Conservation (phyloP, 2,888 invertebrate genomes). For the Drosophila stalkeri region DNA sequence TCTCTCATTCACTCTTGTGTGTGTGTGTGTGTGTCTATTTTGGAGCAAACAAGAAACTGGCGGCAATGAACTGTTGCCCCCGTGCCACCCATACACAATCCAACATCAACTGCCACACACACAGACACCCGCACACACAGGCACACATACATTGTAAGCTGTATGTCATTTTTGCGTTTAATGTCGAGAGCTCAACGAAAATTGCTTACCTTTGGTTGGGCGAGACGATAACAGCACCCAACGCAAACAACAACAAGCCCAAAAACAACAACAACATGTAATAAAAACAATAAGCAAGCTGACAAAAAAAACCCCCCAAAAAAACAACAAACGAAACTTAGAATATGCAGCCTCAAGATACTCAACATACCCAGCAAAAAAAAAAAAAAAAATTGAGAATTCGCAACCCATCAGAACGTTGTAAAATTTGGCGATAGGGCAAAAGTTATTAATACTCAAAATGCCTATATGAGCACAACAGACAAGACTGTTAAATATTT, state of each 20-base stretch:
- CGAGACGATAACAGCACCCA: constrained; percentile 44
- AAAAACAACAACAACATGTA: constrained; percentile 33
- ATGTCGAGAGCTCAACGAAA: constrained; percentile 72
- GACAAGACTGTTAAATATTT: neutral
- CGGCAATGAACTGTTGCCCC: constrained; percentile 73
- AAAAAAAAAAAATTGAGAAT: neutral
- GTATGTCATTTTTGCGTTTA: constrained; percentile 70
- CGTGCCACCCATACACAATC: constrained; percentile 3
- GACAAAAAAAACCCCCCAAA: constrained; percentile 7
- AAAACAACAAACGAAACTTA: neutral
- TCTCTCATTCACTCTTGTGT: constrained; percentile 12
- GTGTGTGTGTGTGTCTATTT: constrained; percentile 38
- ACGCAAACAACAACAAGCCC: constrained; percentile 22
- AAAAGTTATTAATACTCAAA: neutral
- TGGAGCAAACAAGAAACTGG: constrained; percentile 62
- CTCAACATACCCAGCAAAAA: constrained; percentile 3
- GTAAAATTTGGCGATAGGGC: neutral
- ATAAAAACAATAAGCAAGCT: constrained; percentile 67
- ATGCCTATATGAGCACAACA: neutral
- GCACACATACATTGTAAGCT: constrained; percentile 27
- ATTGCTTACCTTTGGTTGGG: constrained; percentile 71
- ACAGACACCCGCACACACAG: neutral
- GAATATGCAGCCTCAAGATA: constrained; percentile 5
- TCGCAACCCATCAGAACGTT: neutral
- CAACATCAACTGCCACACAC: neutral